Percentiles rank a stretch among this genome's conserved stretches.
Evolutionary conservation across 1,140 invertebrate species (phyloP).

Genomic region (Monomorium pharaonis): DNA sequence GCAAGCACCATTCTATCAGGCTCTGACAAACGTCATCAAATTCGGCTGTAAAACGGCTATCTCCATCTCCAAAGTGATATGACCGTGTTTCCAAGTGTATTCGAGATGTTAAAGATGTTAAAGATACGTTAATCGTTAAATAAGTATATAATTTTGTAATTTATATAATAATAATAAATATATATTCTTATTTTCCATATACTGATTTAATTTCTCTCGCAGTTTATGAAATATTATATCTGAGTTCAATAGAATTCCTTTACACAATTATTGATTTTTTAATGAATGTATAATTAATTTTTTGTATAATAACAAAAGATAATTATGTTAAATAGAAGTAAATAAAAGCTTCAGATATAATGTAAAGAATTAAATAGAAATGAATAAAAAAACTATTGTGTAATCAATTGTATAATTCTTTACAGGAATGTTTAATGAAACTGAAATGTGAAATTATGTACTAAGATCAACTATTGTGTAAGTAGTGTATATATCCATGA

Average conservation of each 20-base stretch:
- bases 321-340: neutral
- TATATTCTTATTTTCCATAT: neutral
- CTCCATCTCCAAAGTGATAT: constrained; percentile 96
- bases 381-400: neutral
- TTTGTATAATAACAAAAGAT: neutral
- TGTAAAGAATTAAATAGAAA: neutral
- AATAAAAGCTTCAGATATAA: neutral
- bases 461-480: neutral
- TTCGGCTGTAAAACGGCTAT: constrained; percentile 97
- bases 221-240: neutral
- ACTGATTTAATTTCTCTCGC: neutral
- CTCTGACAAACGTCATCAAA: constrained; percentile 94
- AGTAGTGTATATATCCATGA: neutral
- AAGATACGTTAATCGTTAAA: neutral
- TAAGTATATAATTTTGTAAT: constrained; percentile 10
- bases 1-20: constrained; percentile 96
- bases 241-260: neutral
- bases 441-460: neutral
- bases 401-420: too few relatives aligned
- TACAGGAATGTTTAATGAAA: neutral
- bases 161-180: constrained; percentile 15
- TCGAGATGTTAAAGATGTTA: neutral
- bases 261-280: neutral
- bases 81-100: constrained; percentile 1
- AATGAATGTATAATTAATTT: neutral